A percentile compares a stretch with the other conserved stretches of the same genome.
These are phyloP conservation scores for Harmothoe impar DNA, from an alignment of 2,888 invertebrate genomes.

Conservation along the genomic window DNA sequence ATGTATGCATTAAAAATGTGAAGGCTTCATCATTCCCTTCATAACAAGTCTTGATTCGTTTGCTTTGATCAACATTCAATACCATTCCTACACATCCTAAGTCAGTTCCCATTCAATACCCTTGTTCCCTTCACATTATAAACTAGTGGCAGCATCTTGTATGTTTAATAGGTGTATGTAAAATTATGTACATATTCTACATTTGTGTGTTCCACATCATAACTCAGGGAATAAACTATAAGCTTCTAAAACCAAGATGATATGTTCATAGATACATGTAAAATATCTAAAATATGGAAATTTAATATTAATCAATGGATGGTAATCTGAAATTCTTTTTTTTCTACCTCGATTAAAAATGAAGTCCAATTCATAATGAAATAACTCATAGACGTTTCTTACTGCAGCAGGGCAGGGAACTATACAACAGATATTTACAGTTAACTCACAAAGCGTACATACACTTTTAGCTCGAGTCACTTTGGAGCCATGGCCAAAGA, in stretches of 20 bases:
- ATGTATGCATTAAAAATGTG: slow-evolving; percentile 12
- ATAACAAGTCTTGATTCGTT: slow-evolving; percentile 26
- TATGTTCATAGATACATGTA: no score
- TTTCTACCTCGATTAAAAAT: no score
- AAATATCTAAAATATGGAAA: no score
- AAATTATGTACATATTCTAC: background rate
- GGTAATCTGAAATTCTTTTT: no score
- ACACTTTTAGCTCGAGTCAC: no score
- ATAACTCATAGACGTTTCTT: no score
- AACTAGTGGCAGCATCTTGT: background rate
- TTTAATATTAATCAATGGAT: no score
- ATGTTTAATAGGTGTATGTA: background rate
- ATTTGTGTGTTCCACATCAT: background rate
- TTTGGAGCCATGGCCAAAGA: no score
- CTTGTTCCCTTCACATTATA: background rate
- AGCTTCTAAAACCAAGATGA: background rate
- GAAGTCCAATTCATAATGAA: no score
- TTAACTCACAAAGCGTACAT: no score
- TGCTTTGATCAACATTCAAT: slow-evolving; percentile 2
- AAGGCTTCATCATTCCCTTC: slow-evolving; percentile 33
- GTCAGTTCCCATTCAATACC: background rate
- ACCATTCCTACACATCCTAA: background rate
- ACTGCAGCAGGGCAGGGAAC: no score
- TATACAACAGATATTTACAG: no score
- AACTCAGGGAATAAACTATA: background rate